Percentiles rank a stretch among this genome's conserved stretches.
Conservation (phyloP, 2,888 invertebrate genomes). For the Hirtodrosophila cameraria region DNA sequence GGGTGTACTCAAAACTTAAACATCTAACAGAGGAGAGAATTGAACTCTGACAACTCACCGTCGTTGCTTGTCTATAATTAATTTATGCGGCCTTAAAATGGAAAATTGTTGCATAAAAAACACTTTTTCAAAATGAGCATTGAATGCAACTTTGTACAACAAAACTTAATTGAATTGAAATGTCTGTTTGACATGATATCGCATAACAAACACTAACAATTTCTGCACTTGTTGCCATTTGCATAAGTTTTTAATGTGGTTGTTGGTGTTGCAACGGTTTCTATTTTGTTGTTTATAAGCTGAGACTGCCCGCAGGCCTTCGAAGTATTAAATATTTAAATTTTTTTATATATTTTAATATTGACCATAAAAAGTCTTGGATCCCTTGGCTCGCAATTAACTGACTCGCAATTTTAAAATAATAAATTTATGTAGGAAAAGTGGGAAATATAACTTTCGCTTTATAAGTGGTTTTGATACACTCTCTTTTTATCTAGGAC, state of each 20-base stretch:
- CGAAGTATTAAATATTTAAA: constrained; percentile 31
- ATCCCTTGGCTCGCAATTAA: constrained; percentile 18
- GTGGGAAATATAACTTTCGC: not conserved
- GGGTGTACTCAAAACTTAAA: not conserved
- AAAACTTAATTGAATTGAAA: constrained; percentile 80
- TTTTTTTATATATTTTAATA: constrained; percentile 30
- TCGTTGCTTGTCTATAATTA: constrained; percentile 45
- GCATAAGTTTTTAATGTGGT: constrained; percentile 16
- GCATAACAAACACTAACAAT: constrained; percentile 30
- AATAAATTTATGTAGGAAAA: constrained; percentile 18
- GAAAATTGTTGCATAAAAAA: constrained; percentile 43
- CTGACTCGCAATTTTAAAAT: constrained; percentile 20
- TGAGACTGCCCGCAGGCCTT: constrained; percentile 11
- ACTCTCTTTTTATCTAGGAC: constrained; percentile 21
- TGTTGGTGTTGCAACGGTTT: constrained; percentile 24
- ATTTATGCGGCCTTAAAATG: constrained; percentile 47
- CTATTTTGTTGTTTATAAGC: constrained; percentile 12
- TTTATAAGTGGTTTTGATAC: constrained; percentile 5
- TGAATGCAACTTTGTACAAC: constrained; percentile 49
- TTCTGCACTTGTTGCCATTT: constrained; percentile 45
- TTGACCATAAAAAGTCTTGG: constrained; percentile 19
- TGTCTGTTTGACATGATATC: constrained; percentile 75
- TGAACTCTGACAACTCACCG: not conserved
- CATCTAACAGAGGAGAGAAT: constrained; percentile 10
- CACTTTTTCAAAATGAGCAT: constrained; percentile 39